These are phyloP conservation scores for Ctenicera cuprea DNA, from an alignment of 2,888 invertebrate genomes.

Conservation along the genomic window DNA sequence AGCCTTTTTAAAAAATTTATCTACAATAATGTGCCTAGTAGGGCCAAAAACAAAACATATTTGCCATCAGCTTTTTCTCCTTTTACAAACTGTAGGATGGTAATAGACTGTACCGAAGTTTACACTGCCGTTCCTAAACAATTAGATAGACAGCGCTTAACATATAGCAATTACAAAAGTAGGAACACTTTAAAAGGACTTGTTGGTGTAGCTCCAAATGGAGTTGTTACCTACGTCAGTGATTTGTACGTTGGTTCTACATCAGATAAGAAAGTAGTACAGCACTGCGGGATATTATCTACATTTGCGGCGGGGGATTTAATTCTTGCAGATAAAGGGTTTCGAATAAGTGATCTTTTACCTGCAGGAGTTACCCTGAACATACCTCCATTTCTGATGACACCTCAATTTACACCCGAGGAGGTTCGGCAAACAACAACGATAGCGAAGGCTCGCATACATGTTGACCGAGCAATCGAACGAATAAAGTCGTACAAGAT, in stretches of 20 bases:
- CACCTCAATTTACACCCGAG: constrained; percentile 54
- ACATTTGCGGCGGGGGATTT: constrained; percentile 57
- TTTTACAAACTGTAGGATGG: constrained; percentile 58
- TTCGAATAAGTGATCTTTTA: constrained; percentile 58
- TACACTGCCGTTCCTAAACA: constrained; percentile 53
- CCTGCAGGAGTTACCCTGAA: constrained; percentile 59
- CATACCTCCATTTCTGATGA: constrained; percentile 58
- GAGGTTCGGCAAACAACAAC: constrained; percentile 55
- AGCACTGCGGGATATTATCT: constrained; percentile 53
- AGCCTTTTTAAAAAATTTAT: too few species aligned
- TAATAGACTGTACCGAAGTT: constrained; percentile 38
- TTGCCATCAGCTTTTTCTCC: constrained; percentile 50
- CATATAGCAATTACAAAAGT: constrained; percentile 59
- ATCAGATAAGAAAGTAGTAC: constrained; percentile 58
- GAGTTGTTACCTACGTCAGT: too few species aligned
- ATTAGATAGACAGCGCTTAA: constrained; percentile 51
- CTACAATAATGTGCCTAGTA: constrained; percentile 49
- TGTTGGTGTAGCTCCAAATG: constrained; percentile 60
- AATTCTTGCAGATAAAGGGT: constrained; percentile 60
- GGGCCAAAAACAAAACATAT: constrained; percentile 55
- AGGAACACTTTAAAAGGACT: too few species aligned
- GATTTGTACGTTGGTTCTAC: constrained; percentile 61
- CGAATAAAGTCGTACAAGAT: constrained; percentile 55
- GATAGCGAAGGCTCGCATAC: constrained; percentile 59
- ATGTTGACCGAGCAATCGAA: constrained; percentile 59